These are phyloP conservation scores for Erpornis zantholeuca DNA, from an alignment of 2,113 vertebrate genomes.

Conservation along the genomic window DNA sequence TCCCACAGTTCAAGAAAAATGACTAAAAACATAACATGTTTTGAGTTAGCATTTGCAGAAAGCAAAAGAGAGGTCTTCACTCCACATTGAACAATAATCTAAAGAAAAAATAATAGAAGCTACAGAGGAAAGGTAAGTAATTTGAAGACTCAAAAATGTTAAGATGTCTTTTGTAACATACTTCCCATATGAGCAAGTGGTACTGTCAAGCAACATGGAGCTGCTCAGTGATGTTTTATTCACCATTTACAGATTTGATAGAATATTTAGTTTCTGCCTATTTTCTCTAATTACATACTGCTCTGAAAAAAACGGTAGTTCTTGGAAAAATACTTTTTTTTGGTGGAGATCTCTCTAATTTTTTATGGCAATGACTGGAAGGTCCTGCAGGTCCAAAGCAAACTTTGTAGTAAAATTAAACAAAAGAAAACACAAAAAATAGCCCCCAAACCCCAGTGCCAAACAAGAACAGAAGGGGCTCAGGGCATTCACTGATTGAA, in stretches of 20 bases:
- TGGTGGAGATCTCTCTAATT: neutral
- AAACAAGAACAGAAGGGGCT: neutral
- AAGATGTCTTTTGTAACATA: neutral
- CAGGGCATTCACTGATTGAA: neutral
- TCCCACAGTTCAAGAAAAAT: neutral
- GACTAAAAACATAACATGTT: neutral
- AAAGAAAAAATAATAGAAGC: neutral
- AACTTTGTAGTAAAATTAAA: neutral
- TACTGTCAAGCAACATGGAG: neutral
- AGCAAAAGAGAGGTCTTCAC: neutral
- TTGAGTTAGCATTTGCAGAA: neutral
- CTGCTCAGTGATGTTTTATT: neutral
- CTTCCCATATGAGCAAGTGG: neutral
- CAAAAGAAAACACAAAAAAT: neutral
- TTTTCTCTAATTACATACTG: neutral
- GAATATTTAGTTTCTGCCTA: neutral
- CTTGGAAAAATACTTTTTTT: neutral
- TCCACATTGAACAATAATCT: neutral
- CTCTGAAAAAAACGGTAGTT: neutral
- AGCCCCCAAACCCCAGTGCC: neutral
- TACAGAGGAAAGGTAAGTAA: neutral
- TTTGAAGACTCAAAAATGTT: neutral
- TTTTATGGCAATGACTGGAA: neutral
- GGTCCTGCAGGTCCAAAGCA: neutral
- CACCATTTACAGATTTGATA: neutral